Evolutionary conservation across 2,888 invertebrate genomes (phyloP), one percentile per base, ranked within the genome.

Genomic region (Pecten maximus): DNA sequence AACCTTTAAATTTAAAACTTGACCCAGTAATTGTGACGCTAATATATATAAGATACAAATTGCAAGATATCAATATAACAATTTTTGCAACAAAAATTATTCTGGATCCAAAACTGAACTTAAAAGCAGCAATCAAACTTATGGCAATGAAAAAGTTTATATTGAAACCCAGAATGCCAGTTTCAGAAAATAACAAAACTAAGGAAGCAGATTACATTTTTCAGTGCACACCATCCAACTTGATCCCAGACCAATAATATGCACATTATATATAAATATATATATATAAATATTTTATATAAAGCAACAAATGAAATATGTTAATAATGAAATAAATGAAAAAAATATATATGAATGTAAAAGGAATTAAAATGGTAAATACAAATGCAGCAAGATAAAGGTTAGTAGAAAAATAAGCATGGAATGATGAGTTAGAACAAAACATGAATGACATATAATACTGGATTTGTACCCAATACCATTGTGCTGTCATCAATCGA

Each of bases 401-500:
- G 74, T 74, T 74, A 74, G 74, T 74, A 74, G 74, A 74, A 74
- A 50, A 54, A 74, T 23, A 74, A 74, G 74, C 74, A 35, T 74
- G 74, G 74, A 74, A 74, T 74, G 74, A 74, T 74, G 74, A 74
- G 74, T 74, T 74, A 74, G 28, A 74, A 74, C 74, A 74, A 74
- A 74, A 74, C 74, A 74, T 74, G 74, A 74, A 74, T 74, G 74
- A 74, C 35, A 74, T 74, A 74, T 28, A 74, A 74, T 74, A 74
- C 74, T 74, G 74, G 74, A 74, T 74, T 74, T 74, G 74, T 74
- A 74, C 74, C 74, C 74, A 74, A 74, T 74, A 74, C 74, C 74
- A 28, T 74, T 74, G 74, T 10, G 74, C 74, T 74, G 74, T 74
- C 74, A 74, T 74, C 74, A 10, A 74, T 74, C 35, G 74, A 74